Conservation (phyloP, 2,113 vertebrate species). For the Pygoscelis antarcticus region DNA sequence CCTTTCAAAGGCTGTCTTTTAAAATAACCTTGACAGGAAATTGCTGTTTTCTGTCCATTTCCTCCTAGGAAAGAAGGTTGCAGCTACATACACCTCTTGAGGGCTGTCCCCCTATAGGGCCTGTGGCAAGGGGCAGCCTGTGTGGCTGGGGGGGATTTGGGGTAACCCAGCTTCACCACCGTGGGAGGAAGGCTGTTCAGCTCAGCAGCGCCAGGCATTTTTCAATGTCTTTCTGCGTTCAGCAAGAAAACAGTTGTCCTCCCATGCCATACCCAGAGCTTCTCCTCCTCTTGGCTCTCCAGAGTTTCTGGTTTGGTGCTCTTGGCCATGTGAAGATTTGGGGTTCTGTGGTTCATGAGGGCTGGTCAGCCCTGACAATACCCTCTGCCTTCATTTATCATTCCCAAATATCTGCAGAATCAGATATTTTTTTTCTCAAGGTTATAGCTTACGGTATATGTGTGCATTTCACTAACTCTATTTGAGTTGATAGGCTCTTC, state of each 20-base stretch:
- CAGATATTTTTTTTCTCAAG: background rate
- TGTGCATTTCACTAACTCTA: background rate
- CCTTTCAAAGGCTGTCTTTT: background rate
- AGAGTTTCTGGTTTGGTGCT: background rate
- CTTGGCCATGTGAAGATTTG: background rate
- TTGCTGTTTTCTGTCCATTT: background rate
- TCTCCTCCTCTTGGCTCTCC: background rate
- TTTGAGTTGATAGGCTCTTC: background rate
- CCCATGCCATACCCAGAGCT: background rate
- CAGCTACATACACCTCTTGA: background rate
- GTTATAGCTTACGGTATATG: background rate
- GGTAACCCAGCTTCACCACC: accelerated
- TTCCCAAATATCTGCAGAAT: background rate
- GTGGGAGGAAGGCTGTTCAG: background rate
- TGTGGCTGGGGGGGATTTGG: accelerated
- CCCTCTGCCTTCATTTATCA: background rate
- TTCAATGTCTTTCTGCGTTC: background rate
- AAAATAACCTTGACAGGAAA: background rate
- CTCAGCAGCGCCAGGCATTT: background rate
- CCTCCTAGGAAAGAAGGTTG: background rate
- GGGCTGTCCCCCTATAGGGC: background rate
- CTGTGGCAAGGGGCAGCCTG: background rate
- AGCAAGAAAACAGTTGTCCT: background rate
- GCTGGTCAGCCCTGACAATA: background rate
- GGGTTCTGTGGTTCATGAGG: background rate